phyloP scores from a whole-genome alignment of 2,888 invertebrate species.

The Ferdinandea cuprea region DNA sequence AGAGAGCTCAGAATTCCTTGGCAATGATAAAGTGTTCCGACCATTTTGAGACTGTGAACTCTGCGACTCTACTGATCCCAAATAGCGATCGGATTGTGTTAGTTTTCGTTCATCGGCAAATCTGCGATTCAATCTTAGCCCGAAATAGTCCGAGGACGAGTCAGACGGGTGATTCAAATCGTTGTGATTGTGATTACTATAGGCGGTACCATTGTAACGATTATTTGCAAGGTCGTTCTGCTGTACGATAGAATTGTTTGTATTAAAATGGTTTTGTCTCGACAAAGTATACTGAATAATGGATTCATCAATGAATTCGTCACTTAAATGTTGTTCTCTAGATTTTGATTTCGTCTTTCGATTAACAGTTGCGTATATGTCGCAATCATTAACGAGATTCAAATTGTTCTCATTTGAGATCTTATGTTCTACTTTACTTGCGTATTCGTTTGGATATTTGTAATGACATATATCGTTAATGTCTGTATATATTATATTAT shows the following conservation, averaged over 20 bases:
- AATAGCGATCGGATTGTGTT: slow-evolving; percentile 80
- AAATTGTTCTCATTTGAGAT: slow-evolving; percentile 80
- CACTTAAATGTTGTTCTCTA: slow-evolving; percentile 82
- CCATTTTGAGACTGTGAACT: slow-evolving; percentile 78
- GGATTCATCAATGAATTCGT: slow-evolving; percentile 82
- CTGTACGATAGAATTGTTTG: slow-evolving; percentile 60
- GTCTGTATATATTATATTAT: slow-evolving; percentile 83
- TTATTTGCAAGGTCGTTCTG: slow-evolving; percentile 76
- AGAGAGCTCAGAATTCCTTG: slow-evolving; percentile 82
- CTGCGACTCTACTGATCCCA: slow-evolving; percentile 81
- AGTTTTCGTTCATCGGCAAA: slow-evolving; percentile 78
- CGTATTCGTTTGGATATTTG: slow-evolving; percentile 79
- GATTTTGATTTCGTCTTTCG: slow-evolving; percentile 82
- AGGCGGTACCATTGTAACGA: slow-evolving; percentile 76
- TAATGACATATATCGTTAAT: slow-evolving; percentile 82
- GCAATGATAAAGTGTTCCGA: slow-evolving; percentile 81
- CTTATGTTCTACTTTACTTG: slow-evolving; percentile 79
- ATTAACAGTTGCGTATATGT: slow-evolving; percentile 83
- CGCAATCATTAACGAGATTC: slow-evolving; percentile 81
- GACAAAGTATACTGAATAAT: slow-evolving; percentile 81
- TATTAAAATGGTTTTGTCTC: slow-evolving; percentile 78
- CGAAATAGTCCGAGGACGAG: slow-evolving; percentile 82
- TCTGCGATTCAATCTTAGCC: slow-evolving; percentile 77
- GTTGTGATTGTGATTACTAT: slow-evolving; percentile 80
- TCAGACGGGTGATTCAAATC: slow-evolving; percentile 82